Base-by-base conservation (phyloP, 2,888 invertebrate species). In the Lathronympha strigana region DNA sequence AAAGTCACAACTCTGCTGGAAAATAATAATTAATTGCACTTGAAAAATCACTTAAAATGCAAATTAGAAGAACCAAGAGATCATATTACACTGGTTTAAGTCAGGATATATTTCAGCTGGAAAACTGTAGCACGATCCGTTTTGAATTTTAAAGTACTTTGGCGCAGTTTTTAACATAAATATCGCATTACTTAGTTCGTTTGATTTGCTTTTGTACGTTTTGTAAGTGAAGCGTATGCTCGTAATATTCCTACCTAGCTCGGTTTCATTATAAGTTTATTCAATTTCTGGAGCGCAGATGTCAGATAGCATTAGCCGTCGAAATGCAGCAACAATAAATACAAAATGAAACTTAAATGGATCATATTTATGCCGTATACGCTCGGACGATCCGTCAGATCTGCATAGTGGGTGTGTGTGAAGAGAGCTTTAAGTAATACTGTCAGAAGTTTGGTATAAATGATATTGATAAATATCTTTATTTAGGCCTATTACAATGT, bases 121-220 rank as follows among this genome's bases (percentile, higher is more conserved):
- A 19, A 53, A 60, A 64, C 58, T 38, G 33, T 2, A 21, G 13
- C 23, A 43, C 45, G 58, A 25, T 64, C 33, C 51, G 51, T 64
- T 53, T 28, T 60, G 58, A 64, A 60, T 64, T 64, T 60, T 53
- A 60, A 64, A 64, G 58, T 51, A 45, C 58, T 64, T 63, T 53
- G 51, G 64, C 43, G 33, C 64, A 13, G 45, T 36, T 60, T 63
- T 64, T 64, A n/a, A 51, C 64, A 64, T 60, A 64, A 64, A 60
- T 58, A 64, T 51, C 58, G 45, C 58, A 45, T 60, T 53, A 45
- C 33, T 40, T 23, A 21, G n/a, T 55, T 13, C n/a, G 38, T 49
- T 51, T 25, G 31, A 36, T 50, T 64, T 31, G 45, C 45, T 45
- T 58, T 58, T 33, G 43, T 33, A 33, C 31, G 28, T 31, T 58